These are phyloP conservation scores for Platichthys stellatus DNA, from an alignment of 2,113 vertebrate species.

Conservation along the genomic window DNA sequence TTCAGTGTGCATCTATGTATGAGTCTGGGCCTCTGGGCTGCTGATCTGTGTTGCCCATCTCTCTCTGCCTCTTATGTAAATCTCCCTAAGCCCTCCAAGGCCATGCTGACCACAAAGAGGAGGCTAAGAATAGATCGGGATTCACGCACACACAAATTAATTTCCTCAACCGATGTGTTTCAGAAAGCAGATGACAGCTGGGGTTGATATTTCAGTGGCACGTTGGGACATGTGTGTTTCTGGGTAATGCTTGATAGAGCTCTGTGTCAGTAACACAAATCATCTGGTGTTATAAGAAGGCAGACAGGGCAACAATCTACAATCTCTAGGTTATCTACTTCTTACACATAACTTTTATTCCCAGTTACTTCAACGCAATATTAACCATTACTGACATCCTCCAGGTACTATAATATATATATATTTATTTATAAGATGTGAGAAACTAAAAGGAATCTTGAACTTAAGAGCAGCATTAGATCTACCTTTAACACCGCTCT, in stretches of 20 bases:
- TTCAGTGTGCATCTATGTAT: constrained; percentile 12
- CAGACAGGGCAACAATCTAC: constrained; percentile 28
- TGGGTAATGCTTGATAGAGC: constrained; percentile 46
- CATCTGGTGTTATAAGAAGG: constrained; percentile 1
- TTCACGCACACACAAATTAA: constrained; percentile 34
- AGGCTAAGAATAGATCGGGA: constrained; percentile 65
- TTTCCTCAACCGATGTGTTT: constrained; percentile 52
- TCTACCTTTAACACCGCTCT: constrained; percentile 10
- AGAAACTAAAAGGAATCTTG: constrained; percentile 8
- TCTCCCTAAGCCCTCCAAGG: constrained; percentile 62
- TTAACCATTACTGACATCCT: constrained; percentile 19
- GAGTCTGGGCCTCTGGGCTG: constrained; percentile 45
- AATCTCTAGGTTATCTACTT: constrained; percentile 32
- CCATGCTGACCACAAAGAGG: constrained; percentile 64
- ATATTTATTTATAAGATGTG: no score
- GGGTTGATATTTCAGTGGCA: constrained; percentile 17
- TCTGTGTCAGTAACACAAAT: constrained; percentile 4
- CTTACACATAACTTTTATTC: constrained; percentile 1
- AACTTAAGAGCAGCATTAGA: constrained; percentile 21
- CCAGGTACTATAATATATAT: not conserved
- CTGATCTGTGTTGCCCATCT: constrained; percentile 54
- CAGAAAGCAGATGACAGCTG: constrained; percentile 28
- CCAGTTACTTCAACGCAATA: not conserved
- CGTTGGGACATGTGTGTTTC: constrained; percentile 30
- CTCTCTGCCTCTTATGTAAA: constrained; percentile 66